Conservation (phyloP, 2,888 invertebrate genomes). For the Tridacna gigas region DNA sequence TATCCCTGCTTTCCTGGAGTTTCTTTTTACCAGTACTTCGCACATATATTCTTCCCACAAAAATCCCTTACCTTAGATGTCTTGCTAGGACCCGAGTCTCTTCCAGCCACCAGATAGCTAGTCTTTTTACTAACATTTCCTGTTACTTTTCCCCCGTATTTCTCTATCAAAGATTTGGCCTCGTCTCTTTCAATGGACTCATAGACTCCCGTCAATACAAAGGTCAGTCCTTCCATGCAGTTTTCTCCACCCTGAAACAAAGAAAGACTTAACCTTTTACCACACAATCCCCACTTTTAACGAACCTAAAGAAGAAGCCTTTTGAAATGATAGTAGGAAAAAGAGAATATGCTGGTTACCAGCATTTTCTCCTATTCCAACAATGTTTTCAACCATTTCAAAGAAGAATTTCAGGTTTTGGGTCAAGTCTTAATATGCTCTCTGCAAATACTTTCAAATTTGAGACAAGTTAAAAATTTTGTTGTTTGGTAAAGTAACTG, state of each 20-base stretch:
- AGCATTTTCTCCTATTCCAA: background rate
- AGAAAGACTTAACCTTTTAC: background rate
- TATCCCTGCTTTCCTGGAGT: too few relatives aligned
- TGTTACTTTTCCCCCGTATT: constrained; percentile 93
- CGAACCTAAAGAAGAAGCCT: background rate
- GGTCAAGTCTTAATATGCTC: too few relatives aligned
- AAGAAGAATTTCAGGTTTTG: too few relatives aligned
- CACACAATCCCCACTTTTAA: background rate
- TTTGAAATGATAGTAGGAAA: background rate
- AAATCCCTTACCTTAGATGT: constrained; percentile 4
- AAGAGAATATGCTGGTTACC: background rate
- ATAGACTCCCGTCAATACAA: constrained; percentile 92
- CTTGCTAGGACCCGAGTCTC: constrained; percentile 94
- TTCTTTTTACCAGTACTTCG: too few relatives aligned
- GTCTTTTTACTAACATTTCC: constrained; percentile 91
- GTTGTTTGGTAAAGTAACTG: too few relatives aligned
- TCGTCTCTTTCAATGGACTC: constrained; percentile 95
- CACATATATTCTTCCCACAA: too few relatives aligned
- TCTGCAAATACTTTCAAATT: too few relatives aligned
- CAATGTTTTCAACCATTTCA: background rate
- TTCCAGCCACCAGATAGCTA: constrained; percentile 93
- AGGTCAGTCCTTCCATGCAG: constrained; percentile 85
- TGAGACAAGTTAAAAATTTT: too few relatives aligned
- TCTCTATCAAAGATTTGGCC: constrained; percentile 89
- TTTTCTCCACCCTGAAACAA: constrained; percentile 83